Percentiles rank a stretch among this genome's conserved stretches.
Evolutionary conservation across 2,888 invertebrate species (phyloP).

Genomic region (Carterocephalus palaemon): DNA sequence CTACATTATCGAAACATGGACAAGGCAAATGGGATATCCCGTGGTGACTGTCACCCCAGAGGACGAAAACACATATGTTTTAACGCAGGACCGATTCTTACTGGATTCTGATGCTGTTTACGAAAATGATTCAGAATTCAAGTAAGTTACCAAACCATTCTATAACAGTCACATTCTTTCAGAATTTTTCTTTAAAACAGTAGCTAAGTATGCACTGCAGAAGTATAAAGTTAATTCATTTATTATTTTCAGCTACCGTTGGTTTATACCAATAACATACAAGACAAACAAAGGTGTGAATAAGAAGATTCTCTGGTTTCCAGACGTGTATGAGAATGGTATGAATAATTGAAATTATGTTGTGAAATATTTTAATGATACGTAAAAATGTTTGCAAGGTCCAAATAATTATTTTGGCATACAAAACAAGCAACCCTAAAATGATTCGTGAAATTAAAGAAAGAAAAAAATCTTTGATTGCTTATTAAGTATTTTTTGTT

Average conservation of each 20-base stretch:
- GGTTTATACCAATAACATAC: slow-evolving; percentile 92
- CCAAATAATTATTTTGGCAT: too few relatives aligned
- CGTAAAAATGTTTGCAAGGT: not conserved
- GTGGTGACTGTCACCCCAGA: slow-evolving; percentile 80
- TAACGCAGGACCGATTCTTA: slow-evolving; percentile 88
- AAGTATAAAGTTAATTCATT: not conserved
- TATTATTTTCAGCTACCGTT: slow-evolving; percentile 81
- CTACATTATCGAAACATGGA: slow-evolving; percentile 92
- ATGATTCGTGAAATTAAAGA: too few relatives aligned
- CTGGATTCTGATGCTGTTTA: slow-evolving; percentile 81
- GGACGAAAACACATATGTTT: slow-evolving; percentile 66
- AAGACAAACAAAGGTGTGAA: slow-evolving; percentile 74
- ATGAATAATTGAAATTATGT: slow-evolving; percentile 30
- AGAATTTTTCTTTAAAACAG: too few relatives aligned
- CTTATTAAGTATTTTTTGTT: too few relatives aligned
- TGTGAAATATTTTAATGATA: not conserved
- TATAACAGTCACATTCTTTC: too few relatives aligned
- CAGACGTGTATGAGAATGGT: slow-evolving; percentile 54
- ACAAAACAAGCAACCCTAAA: too few relatives aligned
- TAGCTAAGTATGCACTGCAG: too few relatives aligned
- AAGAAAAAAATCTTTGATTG: too few relatives aligned
- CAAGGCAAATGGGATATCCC: slow-evolving; percentile 92
- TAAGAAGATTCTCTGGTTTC: slow-evolving; percentile 59
- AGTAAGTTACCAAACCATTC: too few relatives aligned
- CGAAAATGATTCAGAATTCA: slow-evolving; percentile 67